Evolutionary conservation across 2,888 invertebrate species (phyloP).

Genomic region (Drosophila atripex): DNA sequence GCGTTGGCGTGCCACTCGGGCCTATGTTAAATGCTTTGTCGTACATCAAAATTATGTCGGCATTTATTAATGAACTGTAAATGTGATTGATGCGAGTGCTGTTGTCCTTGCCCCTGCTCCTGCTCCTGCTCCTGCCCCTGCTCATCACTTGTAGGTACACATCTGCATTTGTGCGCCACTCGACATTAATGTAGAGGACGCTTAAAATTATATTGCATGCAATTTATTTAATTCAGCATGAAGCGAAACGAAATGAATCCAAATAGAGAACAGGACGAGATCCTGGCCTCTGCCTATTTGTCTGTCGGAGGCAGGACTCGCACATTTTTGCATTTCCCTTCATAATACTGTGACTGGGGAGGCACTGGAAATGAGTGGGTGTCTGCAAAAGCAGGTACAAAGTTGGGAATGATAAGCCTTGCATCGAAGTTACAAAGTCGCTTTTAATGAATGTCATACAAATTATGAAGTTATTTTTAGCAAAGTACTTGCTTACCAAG

Average conservation of each 20-base stretch:
- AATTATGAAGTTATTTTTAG: constrained; percentile 1
- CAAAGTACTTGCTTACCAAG: not conserved
- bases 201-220: constrained; percentile 62
- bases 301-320: constrained; percentile 15
- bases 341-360: not conserved
- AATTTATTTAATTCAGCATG: constrained; percentile 54
- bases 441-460: constrained; percentile 3
- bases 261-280: constrained; percentile 18
- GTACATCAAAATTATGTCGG: constrained; percentile 68
- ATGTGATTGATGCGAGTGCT: constrained; percentile 70
- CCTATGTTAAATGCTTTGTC: constrained; percentile 70
- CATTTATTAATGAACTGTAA: constrained; percentile 74
- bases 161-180: constrained; percentile 44
- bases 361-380: not conserved
- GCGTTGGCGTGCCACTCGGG: not conserved
- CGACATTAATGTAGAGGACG: constrained; percentile 56
- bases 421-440: not conserved
- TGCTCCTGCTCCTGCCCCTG: constrained; percentile 24
- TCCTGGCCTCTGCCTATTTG: constrained; percentile 12
- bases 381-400: not conserved
- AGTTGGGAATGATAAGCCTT: not conserved
- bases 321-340: constrained; percentile 18
- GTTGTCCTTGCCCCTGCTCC: too few relatives aligned
- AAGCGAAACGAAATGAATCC: constrained; percentile 24
- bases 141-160: constrained; percentile 9